Evolutionary conservation across 1,140 invertebrate species (phyloP).

Genomic region (Cotesia glomerata): DNA sequence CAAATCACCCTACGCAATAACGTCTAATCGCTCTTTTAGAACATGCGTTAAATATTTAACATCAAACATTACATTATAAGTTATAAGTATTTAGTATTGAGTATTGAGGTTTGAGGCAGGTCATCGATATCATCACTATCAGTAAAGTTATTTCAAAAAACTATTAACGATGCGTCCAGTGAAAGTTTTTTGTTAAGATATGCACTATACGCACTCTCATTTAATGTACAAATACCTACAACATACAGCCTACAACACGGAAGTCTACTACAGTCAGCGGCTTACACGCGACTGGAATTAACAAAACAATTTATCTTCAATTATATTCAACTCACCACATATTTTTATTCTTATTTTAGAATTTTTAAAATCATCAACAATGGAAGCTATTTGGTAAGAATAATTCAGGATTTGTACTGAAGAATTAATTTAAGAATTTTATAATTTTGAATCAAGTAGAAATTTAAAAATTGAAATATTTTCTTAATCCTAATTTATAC

Average conservation of each 20-base stretch:
- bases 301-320: not conserved
- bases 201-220: not conserved
- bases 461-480: no score
- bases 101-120: conserved; percentile 1
- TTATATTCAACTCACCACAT: not conserved
- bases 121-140: not conserved
- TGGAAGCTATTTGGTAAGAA: no score
- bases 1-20: no score
- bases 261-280: no score
- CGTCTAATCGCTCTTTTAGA: no score
- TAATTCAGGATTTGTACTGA: no score
- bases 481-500: no score
- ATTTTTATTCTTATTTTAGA: not conserved
- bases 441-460: no score
- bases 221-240: not conserved
- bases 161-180: not conserved
- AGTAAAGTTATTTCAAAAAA: not conserved
- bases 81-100: not conserved
- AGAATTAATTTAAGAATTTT: no score
- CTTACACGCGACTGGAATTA: no score
- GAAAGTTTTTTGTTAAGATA: conserved; percentile 1
- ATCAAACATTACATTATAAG: no score
- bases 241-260: not conserved
- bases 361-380: no score
- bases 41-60: not conserved